These are phyloP conservation scores for Macrosiphum euphorbiae DNA, from an alignment of 2,888 invertebrate species.

Conservation along the genomic window DNA sequence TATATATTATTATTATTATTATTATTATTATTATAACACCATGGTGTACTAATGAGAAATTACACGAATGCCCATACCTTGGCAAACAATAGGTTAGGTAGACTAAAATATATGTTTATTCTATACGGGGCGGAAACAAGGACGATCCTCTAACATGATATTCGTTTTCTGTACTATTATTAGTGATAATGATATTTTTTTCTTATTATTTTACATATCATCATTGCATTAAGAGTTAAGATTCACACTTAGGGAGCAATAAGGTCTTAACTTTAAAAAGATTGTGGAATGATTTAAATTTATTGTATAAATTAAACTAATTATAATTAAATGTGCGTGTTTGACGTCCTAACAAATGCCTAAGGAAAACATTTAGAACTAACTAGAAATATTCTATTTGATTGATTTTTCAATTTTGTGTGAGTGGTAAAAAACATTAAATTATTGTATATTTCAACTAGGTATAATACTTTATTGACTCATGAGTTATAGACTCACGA, in stretches of 20 bases:
- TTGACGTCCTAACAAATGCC: neutral
- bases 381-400: neutral
- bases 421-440: neutral
- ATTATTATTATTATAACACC: neutral
- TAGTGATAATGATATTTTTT: neutral
- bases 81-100: neutral
- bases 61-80: neutral
- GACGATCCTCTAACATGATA: neutral
- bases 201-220: neutral
- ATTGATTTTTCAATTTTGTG: neutral
- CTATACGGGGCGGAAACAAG: neutral
- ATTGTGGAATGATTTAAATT: neutral
- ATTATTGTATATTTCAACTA: neutral
- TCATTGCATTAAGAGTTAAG: neutral
- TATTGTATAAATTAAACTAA: neutral
- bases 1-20: too few species aligned
- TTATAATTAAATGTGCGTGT: neutral
- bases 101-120: neutral
- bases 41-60: neutral
- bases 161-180: neutral
- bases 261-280: neutral
- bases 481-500: too few species aligned
- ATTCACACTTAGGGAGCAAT: neutral
- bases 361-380: neutral
- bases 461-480: neutral